These are phyloP conservation scores for Cryptus armator DNA, from an alignment of 2,888 invertebrate species.

Conservation along the genomic window DNA sequence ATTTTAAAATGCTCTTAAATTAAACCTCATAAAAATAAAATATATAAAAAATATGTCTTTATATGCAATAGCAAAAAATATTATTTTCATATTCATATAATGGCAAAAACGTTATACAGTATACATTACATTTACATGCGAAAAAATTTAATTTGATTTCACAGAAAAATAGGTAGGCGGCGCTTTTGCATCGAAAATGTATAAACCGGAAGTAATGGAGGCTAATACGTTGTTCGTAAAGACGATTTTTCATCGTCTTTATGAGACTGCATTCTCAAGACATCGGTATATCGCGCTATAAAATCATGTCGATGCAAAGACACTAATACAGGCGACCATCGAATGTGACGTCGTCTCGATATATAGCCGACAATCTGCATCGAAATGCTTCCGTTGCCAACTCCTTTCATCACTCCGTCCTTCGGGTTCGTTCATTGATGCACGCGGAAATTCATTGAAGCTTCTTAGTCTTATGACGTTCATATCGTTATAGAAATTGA, in stretches of 20 bases:
- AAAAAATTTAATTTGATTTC: too few species aligned
- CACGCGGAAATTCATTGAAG: conserved; percentile 77
- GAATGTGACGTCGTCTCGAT: background rate
- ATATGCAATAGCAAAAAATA: too few species aligned
- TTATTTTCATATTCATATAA: too few species aligned
- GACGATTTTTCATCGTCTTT: background rate
- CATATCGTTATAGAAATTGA: background rate
- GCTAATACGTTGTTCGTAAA: too few species aligned
- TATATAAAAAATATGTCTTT: too few species aligned
- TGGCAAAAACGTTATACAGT: too few species aligned
- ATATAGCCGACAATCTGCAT: background rate
- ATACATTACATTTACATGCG: too few species aligned
- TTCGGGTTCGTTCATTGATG: conserved; percentile 70
- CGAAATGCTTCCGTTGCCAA: background rate
- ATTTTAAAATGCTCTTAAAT: too few species aligned
- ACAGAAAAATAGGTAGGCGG: too few species aligned
- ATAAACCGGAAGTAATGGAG: too few species aligned
- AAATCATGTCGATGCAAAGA: background rate
- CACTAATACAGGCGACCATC: background rate
- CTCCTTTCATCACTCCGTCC: conserved; percentile 25
- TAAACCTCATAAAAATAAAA: too few species aligned
- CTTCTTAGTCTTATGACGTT: background rate
- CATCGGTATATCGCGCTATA: background rate
- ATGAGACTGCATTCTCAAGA: background rate
- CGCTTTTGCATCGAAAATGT: too few species aligned